Conservation (phyloP, 1,140 invertebrate genomes). For the Calephelis nemesis region DNA sequence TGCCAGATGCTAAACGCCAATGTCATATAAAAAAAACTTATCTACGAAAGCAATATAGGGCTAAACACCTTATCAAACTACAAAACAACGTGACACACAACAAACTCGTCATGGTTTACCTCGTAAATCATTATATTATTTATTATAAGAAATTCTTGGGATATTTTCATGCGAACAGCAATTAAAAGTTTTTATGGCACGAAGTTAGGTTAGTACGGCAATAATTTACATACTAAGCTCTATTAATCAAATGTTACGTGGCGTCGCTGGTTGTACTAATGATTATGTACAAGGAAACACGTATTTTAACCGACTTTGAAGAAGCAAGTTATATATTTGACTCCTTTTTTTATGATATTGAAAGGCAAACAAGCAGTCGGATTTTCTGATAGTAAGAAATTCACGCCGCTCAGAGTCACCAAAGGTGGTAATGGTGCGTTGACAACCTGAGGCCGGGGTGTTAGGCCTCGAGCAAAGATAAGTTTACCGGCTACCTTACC, state of each 20-base stretch:
- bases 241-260: slow-evolving; percentile 13
- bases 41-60: background rate
- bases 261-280: background rate
- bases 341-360: too few relatives aligned
- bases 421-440: too few relatives aligned
- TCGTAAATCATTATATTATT: slow-evolving; percentile 10
- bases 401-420: too few relatives aligned
- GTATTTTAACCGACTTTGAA: background rate
- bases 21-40: too few relatives aligned
- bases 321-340: too few relatives aligned
- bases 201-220: background rate
- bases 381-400: too few relatives aligned
- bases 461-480: too few relatives aligned
- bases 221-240: slow-evolving; percentile 11
- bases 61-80: background rate
- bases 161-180: slow-evolving; percentile 13
- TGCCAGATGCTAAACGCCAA: too few relatives aligned
- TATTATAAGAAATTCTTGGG: slow-evolving; percentile 15
- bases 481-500: too few relatives aligned
- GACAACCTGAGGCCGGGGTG: too few relatives aligned
- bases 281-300: slow-evolving; percentile 5
- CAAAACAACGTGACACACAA: background rate
- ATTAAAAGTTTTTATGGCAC: slow-evolving; percentile 17
- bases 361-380: too few relatives aligned
- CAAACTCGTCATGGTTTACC: background rate